These are phyloP conservation scores for Falco novaeseelandiae DNA, from an alignment of 2,797 vertebrate genomes.

Conservation along the genomic window DNA sequence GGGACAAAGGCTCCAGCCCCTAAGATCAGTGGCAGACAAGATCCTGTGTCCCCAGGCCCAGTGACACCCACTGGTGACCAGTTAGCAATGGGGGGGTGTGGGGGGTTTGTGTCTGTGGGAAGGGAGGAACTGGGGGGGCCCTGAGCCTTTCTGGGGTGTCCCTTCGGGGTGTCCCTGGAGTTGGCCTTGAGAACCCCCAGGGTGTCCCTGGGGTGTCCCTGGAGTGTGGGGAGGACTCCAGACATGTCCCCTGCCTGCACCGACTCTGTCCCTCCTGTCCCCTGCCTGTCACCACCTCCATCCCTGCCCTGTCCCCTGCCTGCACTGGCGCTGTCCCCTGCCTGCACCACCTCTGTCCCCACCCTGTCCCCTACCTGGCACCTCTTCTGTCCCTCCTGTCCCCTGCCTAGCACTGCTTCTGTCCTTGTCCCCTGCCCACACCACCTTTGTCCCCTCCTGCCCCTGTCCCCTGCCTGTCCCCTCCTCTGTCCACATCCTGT, in stretches of 20 bases:
- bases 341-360: too few species aligned
- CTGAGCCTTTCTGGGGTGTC: not conserved
- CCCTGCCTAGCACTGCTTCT: not conserved
- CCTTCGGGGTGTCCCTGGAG: too few species aligned
- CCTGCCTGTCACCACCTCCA: too few species aligned
- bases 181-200: not conserved
- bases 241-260: not conserved
- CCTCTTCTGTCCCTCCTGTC: not conserved
- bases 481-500: not conserved
- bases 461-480: not conserved
- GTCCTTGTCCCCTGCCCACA: not conserved
- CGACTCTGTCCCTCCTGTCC: too few species aligned
- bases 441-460: not conserved
- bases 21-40: rapidly evolving
- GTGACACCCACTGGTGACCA: not conserved
- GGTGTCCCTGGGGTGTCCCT: not conserved
- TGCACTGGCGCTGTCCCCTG: not conserved
- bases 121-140: too few species aligned
- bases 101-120: too few species aligned
- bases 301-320: not conserved
- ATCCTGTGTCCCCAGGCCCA: not conserved
- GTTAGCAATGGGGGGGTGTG: not conserved
- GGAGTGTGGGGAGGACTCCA: not conserved
- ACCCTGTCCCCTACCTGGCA: too few species aligned
- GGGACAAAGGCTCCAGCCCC: not conserved